Conservation (phyloP, 2,797 vertebrate species). For the Cuculus canorus region DNA sequence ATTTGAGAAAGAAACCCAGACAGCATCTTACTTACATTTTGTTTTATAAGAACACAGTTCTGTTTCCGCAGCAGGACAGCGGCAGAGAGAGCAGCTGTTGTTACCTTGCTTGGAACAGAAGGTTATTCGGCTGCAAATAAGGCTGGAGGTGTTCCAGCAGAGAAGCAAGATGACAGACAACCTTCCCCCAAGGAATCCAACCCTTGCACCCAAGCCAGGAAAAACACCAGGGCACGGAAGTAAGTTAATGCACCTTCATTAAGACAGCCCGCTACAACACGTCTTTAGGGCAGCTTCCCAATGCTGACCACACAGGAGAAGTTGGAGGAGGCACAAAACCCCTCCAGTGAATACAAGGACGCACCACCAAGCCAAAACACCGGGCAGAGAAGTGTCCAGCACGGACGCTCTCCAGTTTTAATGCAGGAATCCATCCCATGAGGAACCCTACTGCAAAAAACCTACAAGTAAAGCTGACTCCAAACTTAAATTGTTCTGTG, state of each 20-base stretch:
- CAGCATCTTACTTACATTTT: conserved; percentile 36
- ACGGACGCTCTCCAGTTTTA: not conserved
- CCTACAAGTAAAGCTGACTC: not conserved
- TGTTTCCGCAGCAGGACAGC: not conserved
- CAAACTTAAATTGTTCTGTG: not conserved
- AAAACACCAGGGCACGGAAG: not conserved
- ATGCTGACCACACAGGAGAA: not conserved
- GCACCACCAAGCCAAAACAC: fast-evolving
- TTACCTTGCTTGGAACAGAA: not conserved
- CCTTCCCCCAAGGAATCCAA: not conserved
- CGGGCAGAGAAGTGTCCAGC: not conserved
- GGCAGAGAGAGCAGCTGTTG: not conserved
- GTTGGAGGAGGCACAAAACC: not conserved
- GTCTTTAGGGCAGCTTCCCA: not conserved
- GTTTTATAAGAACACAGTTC: not conserved
- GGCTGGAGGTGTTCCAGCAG: not conserved
- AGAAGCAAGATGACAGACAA: not conserved
- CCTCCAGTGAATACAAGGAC: not conserved
- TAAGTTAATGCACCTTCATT: not conserved
- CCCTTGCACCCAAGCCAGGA: not conserved
- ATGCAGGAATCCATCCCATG: not conserved
- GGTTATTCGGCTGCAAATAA: not conserved
- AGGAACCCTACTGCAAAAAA: not conserved
- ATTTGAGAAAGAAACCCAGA: conserved; percentile 34
- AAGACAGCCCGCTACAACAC: not conserved